Conservation (phyloP, 2,888 invertebrate species). For the Tyria jacobaeae region DNA sequence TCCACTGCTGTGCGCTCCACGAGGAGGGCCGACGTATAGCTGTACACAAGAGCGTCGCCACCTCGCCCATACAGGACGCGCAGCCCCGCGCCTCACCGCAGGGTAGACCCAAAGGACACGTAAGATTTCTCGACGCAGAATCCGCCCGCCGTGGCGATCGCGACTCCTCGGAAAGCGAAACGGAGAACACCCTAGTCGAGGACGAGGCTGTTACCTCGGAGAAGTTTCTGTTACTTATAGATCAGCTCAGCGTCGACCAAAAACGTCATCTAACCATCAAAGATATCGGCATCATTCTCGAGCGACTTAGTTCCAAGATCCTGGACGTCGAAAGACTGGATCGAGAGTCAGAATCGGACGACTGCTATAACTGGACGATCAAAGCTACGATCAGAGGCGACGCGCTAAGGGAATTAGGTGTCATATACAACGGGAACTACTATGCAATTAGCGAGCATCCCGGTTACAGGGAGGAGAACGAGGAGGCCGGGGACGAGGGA, state of each 20-base stretch:
- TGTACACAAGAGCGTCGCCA: slow-evolving; percentile 96
- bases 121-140: slow-evolving; percentile 94
- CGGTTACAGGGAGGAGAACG: slow-evolving; percentile 96
- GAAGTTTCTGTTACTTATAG: slow-evolving; percentile 96
- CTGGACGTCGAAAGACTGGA: slow-evolving; percentile 97
- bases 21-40: slow-evolving; percentile 97
- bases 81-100: slow-evolving; percentile 89
- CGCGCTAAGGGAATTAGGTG: slow-evolving; percentile 95
- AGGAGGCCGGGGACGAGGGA: slow-evolving; percentile 93
- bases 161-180: slow-evolving; percentile 96
- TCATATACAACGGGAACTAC: slow-evolving; percentile 98
- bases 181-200: slow-evolving; percentile 97
- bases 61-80: slow-evolving; percentile 95
- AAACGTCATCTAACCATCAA: slow-evolving; percentile 97
- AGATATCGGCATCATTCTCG: slow-evolving; percentile 97
- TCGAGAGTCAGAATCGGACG: slow-evolving; percentile 96
- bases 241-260: slow-evolving; percentile 96
- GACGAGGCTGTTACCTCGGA: slow-evolving; percentile 96
- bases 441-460: slow-evolving; percentile 98
- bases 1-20: slow-evolving; percentile 97
- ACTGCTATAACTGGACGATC: slow-evolving; percentile 98
- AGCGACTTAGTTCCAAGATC: slow-evolving; percentile 96
- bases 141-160: slow-evolving; percentile 88
- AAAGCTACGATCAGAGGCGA: slow-evolving; percentile 97
- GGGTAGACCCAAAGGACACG: slow-evolving; percentile 91